These are phyloP conservation scores for Gymnobelideus leadbeateri DNA, from an alignment of 2,113 vertebrate genomes.

Conservation along the genomic window DNA sequence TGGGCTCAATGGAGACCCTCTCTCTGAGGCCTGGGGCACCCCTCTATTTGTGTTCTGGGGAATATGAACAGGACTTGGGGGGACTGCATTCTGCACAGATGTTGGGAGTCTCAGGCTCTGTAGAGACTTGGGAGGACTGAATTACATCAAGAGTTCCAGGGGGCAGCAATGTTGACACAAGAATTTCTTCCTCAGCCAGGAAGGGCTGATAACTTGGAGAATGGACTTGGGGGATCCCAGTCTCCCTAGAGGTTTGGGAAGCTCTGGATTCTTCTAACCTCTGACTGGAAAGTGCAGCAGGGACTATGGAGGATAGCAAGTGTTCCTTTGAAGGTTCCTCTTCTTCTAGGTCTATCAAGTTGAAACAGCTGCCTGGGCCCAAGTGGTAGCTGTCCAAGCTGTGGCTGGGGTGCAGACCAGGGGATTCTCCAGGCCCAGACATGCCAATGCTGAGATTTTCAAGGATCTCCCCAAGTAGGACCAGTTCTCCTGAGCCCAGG, in stretches of 20 bases:
- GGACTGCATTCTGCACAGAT: not conserved
- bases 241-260: slow-evolving; percentile 6
- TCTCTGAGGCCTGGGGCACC: not conserved
- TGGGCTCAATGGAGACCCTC: slow-evolving; percentile 32
- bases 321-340: not conserved
- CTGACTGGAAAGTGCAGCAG: not conserved
- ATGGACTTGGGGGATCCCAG: not conserved
- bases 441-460: slow-evolving; percentile 89
- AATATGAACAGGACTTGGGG: not conserved
- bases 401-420: slow-evolving; percentile 85
- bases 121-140: not conserved
- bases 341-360: slow-evolving; percentile 57
- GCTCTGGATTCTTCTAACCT: not conserved
- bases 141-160: slow-evolving; percentile 32
- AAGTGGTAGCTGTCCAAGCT: slow-evolving; percentile 89
- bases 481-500: slow-evolving; percentile 86
- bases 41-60: not conserved
- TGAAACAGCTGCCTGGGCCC: slow-evolving; percentile 85
- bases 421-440: slow-evolving; percentile 66
- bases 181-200: slow-evolving; percentile 62
- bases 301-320: not conserved
- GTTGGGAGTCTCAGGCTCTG: not conserved
- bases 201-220: slow-evolving; percentile 54
- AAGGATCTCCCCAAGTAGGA: slow-evolving; percentile 92
- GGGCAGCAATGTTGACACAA: slow-evolving; percentile 62